A percentile compares a stretch with the other conserved stretches of the same genome.
Evolutionary conservation across 1,140 invertebrate genomes (phyloP).

Genomic region (Anagrus nilaparvatae): DNA sequence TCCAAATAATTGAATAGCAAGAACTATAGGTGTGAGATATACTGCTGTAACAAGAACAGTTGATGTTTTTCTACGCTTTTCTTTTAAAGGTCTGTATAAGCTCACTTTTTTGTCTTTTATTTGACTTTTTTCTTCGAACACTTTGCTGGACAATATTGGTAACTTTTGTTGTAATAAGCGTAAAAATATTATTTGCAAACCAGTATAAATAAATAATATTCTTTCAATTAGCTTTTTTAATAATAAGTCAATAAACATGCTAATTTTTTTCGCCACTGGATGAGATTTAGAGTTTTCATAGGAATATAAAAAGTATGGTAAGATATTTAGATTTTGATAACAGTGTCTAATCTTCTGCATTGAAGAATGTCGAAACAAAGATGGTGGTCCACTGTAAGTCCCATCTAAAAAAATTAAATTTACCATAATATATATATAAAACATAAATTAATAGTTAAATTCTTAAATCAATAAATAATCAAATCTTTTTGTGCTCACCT

Average conservation of each 20-base stretch:
- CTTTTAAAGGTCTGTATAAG: conserved; percentile 9
- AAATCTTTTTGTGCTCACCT: conserved; percentile 21
- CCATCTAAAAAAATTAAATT: conserved; percentile 27
- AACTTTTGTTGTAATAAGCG: conserved; percentile 12
- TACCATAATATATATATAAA: background rate
- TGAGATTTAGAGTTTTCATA: conserved; percentile 36
- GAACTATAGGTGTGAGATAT: conserved; percentile 31
- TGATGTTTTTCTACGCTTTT: conserved; percentile 20
- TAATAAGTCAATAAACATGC: conserved; percentile 25
- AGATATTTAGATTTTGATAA: conserved; percentile 37
- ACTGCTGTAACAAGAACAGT: conserved; percentile 23
- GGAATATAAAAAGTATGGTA: conserved; percentile 37
- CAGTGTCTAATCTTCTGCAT: conserved; percentile 40
- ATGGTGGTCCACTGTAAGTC: conserved; percentile 31
- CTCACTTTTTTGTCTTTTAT: background rate
- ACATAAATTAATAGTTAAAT: conserved; percentile 1
- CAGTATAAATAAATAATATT: conserved; percentile 27
- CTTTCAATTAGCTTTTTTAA: conserved; percentile 23
- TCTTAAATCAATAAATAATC: background rate
- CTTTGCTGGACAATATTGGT: conserved; percentile 2
- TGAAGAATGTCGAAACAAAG: conserved; percentile 31
- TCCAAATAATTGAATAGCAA: conserved; percentile 26
- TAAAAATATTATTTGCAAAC: conserved; percentile 16
- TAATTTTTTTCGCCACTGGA: conserved; percentile 28
- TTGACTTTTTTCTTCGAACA: background rate